These are phyloP conservation scores for Cyprinus carpio DNA, from an alignment of 2,113 vertebrate species.

Conservation along the genomic window DNA sequence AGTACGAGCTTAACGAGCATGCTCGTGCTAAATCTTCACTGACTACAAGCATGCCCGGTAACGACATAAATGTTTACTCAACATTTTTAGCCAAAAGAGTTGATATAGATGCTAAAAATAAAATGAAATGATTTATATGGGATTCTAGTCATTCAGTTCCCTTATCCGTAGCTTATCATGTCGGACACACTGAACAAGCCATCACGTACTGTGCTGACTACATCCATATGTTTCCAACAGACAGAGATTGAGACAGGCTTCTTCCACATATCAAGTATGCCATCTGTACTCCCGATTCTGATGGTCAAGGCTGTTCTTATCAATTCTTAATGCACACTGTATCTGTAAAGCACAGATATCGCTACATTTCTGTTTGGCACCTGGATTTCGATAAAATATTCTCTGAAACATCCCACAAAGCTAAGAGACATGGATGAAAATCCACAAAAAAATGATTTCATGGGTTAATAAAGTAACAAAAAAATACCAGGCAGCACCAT, in stretches of 20 bases:
- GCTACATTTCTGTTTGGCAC: not conserved
- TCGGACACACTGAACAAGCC: slow-evolving; percentile 22
- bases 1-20: slow-evolving; percentile 17
- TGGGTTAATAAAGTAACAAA: not conserved
- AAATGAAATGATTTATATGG: slow-evolving; percentile 5
- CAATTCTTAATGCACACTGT: not conserved
- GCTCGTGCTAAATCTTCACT: slow-evolving; percentile 8
- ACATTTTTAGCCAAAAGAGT: not conserved
- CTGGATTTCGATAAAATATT: not conserved
- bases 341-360: not conserved
- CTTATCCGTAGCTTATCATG: slow-evolving; percentile 4
- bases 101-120: not conserved
- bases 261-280: slow-evolving; percentile 7
- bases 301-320: slow-evolving; percentile 14
- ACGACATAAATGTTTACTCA: slow-evolving; percentile 20
- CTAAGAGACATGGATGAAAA: not conserved
- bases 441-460: not conserved
- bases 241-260: slow-evolving; percentile 31
- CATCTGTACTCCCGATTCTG: slow-evolving; percentile 31
- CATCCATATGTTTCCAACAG: slow-evolving; percentile 23
- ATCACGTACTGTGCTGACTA: slow-evolving; percentile 27
- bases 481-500: not conserved
- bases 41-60: not conserved
- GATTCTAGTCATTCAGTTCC: slow-evolving; percentile 5
- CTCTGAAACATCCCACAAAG: not conserved